phyloP scores from a whole-genome alignment of 2,113 vertebrate species.

The Eidolon helvum region DNA sequence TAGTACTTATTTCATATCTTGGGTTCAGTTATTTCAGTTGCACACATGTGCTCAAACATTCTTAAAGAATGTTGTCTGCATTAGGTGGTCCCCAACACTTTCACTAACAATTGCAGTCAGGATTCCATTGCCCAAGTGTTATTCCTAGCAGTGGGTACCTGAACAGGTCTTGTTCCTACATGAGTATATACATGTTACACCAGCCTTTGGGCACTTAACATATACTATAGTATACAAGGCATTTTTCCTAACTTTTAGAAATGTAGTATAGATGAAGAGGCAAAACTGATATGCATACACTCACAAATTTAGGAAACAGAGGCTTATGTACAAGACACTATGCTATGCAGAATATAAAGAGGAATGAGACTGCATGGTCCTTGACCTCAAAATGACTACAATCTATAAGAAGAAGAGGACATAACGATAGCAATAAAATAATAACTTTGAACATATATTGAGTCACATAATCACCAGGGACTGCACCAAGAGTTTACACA shows the following conservation, averaged over 20 bases:
- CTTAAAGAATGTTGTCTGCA: neutral
- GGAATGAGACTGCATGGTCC: neutral
- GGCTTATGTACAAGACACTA: neutral
- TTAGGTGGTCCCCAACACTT: neutral
- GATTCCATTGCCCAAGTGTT: neutral
- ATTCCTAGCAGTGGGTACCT: neutral
- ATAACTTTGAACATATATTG: constrained; percentile 16
- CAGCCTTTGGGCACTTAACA: neutral
- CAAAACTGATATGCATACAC: neutral
- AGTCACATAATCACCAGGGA: neutral
- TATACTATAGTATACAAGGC: neutral
- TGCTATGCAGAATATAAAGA: neutral
- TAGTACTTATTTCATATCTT: neutral
- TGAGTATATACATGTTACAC: neutral
- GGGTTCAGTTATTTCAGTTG: constrained; percentile 17
- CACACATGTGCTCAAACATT: neutral
- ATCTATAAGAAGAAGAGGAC: neutral
- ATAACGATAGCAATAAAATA: constrained; percentile 27
- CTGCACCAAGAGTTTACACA: neutral
- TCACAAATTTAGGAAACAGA: neutral
- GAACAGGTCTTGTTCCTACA: neutral
- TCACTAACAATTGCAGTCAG: neutral
- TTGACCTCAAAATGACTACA: neutral
- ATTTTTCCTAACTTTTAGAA: constrained; percentile 1
- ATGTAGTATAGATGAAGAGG: neutral